Conservation (phyloP, 2,113 vertebrate genomes). For the Raja brachyura region DNA sequence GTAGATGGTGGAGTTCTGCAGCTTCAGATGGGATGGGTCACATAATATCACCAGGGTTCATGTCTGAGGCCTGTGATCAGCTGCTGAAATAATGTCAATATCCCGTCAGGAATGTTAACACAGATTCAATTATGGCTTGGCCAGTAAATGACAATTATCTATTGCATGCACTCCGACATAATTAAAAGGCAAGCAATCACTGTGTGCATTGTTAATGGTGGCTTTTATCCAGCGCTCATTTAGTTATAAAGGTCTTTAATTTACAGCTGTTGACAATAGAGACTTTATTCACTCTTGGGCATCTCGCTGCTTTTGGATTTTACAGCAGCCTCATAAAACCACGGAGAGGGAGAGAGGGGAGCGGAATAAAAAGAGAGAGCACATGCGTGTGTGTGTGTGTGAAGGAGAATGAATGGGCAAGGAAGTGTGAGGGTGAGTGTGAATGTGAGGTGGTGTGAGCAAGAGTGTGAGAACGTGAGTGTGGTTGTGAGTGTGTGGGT, state of each 20-base stretch:
- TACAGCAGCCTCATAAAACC: neutral
- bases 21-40: neutral
- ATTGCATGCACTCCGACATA: neutral
- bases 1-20: neutral
- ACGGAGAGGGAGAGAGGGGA: neutral
- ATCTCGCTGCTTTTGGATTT: too few species aligned
- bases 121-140: neutral
- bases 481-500: neutral
- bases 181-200: slow-evolving; percentile 34
- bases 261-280: slow-evolving; percentile 17
- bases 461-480: neutral
- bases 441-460: neutral
- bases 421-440: neutral
- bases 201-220: slow-evolving; percentile 7
- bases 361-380: neutral
- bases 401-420: neutral
- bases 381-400: neutral
- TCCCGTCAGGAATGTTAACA: slow-evolving; percentile 22
- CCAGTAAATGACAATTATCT: slow-evolving; percentile 16
- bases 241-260: neutral
- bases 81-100: slow-evolving; percentile 8
- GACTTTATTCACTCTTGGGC: neutral
- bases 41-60: neutral
- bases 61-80: neutral
- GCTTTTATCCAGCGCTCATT: neutral